Percentiles rank a stretch among this genome's conserved stretches.
phyloP scores from a whole-genome alignment of 1,140 invertebrate species.

The Musca vetustissima region DNA sequence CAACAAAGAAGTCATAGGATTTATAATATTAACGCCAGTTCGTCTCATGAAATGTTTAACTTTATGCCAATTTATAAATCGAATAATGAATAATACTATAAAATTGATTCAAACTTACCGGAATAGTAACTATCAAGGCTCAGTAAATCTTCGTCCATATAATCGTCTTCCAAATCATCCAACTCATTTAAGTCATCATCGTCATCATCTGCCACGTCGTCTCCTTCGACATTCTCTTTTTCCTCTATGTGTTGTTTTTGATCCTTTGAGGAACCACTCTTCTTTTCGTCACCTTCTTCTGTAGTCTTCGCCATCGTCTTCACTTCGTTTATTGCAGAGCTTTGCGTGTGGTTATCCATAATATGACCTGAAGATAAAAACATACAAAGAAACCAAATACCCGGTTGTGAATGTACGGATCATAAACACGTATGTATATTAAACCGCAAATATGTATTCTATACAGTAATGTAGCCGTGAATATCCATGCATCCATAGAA shows the following conservation, averaged over 20 bases:
- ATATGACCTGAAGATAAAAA: neutral
- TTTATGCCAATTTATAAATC: neutral
- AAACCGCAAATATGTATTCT: neutral
- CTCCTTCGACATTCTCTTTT: neutral
- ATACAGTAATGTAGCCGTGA: too few relatives aligned
- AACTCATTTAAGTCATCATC: slow-evolving; percentile 36
- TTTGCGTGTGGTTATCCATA: neutral
- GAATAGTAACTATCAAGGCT: slow-evolving; percentile 50
- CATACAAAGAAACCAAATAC: neutral
- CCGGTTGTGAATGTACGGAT: neutral
- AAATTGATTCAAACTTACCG: slow-evolving; percentile 26
- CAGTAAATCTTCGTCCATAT: slow-evolving; percentile 43
- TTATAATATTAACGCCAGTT: too few relatives aligned
- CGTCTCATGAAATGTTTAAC: too few relatives aligned
- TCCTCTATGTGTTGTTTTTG: neutral
- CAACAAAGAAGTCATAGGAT: too few relatives aligned
- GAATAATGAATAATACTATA: neutral
- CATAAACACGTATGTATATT: neutral
- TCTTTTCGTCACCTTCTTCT: neutral
- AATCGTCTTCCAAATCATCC: slow-evolving; percentile 30
- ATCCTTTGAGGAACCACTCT: too few relatives aligned
- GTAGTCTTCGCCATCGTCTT: neutral
- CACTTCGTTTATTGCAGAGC: neutral
- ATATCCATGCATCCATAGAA: neutral
- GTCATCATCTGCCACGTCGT: neutral